These are phyloP conservation scores for Balanococcus diminutus DNA, from an alignment of 2,888 invertebrate species.

Conservation along the genomic window DNA sequence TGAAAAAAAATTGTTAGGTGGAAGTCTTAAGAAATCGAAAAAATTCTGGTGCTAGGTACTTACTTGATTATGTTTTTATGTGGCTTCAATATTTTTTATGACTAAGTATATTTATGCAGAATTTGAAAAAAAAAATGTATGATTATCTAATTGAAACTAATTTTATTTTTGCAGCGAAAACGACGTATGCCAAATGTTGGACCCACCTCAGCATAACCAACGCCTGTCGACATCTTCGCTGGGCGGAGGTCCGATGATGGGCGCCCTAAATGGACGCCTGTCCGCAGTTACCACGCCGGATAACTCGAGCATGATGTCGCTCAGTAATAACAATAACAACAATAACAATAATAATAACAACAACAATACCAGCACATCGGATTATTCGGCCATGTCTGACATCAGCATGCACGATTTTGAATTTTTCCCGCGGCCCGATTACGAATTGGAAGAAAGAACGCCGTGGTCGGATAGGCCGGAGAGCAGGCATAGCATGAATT, in stretches of 20 bases:
- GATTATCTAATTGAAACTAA: too few species aligned
- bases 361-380: slow-evolving; percentile 62
- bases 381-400: slow-evolving; percentile 63
- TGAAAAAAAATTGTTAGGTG: too few species aligned
- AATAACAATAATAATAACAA: slow-evolving; percentile 59
- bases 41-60: too few species aligned
- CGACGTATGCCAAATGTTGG: slow-evolving; percentile 59
- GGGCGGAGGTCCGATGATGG: slow-evolving; percentile 43
- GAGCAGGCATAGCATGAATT: slow-evolving; percentile 68
- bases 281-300: slow-evolving; percentile 47
- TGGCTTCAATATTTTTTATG: too few species aligned
- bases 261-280: slow-evolving; percentile 37
- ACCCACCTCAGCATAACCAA: slow-evolving; percentile 55
- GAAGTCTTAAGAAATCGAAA: too few species aligned
- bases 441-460: slow-evolving; percentile 60
- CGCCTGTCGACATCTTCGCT: neutral
- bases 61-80: neutral
- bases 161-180: slow-evolving; percentile 55
- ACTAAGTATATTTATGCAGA: too few species aligned
- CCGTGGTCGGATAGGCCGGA: slow-evolving; percentile 65
- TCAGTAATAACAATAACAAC: slow-evolving; percentile 59
- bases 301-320: slow-evolving; percentile 22
- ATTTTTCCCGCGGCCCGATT: slow-evolving; percentile 70
- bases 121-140: too few species aligned
- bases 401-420: slow-evolving; percentile 68